Conservation (phyloP, 2,797 vertebrate species). For the Sebastes steindachneri region DNA sequence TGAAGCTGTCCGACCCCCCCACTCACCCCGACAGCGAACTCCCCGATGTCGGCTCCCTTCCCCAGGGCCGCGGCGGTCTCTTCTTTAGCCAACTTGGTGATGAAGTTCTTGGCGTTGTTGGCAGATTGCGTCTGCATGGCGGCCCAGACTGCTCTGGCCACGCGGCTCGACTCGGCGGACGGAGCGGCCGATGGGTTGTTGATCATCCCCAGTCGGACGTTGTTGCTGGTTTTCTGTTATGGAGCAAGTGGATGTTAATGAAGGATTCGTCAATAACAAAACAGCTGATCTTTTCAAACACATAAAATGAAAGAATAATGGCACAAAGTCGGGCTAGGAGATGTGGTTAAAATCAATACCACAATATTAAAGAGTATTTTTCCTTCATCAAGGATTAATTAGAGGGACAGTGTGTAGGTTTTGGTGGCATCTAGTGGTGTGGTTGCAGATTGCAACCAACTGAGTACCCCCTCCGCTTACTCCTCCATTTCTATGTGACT, state of each 20-base stretch:
- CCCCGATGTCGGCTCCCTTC: conserved; percentile 81
- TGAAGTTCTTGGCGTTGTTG: conserved; percentile 97
- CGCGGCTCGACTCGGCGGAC: conserved; percentile 78
- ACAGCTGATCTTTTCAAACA: neutral
- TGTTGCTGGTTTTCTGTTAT: conserved; percentile 94
- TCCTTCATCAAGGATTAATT: too few species aligned
- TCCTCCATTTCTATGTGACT: too few species aligned
- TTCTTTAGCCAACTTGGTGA: conserved; percentile 96
- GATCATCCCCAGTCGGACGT: conserved; percentile 92
- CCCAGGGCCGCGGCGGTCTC: conserved; percentile 88
- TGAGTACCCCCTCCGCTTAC: too few species aligned
- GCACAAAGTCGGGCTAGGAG: neutral
- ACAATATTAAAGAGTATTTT: neutral
- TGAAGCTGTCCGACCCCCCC: neutral
- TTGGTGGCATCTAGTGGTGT: too few species aligned
- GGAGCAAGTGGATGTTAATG: neutral
- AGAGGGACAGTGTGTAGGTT: too few species aligned
- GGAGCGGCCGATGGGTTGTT: conserved; percentile 88
- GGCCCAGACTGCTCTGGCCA: conserved; percentile 92
- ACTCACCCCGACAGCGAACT: conserved; percentile 94
- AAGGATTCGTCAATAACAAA: neutral
- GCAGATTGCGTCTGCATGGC: conserved; percentile 94
- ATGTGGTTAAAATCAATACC: neutral
- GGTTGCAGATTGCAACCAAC: too few species aligned
- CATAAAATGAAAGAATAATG: neutral